A percentile compares a stretch with the other conserved stretches of the same genome.
These are phyloP conservation scores for Mus spicilegus DNA, from an alignment of 2,113 vertebrate genomes.

Conservation along the genomic window DNA sequence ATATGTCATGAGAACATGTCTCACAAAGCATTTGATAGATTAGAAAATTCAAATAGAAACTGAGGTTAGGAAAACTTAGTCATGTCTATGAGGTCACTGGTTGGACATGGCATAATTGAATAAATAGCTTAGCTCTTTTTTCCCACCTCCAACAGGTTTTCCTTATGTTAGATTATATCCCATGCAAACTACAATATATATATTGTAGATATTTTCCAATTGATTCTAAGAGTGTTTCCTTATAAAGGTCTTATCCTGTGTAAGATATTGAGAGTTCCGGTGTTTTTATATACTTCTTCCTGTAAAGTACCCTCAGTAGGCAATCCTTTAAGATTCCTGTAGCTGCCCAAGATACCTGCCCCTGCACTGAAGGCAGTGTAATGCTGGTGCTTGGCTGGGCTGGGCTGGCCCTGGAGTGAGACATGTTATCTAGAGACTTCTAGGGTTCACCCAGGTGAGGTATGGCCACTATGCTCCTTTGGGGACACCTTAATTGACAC, in stretches of 20 bases:
- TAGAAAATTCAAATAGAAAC: not conserved
- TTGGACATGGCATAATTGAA: not conserved
- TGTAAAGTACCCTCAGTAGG: not conserved
- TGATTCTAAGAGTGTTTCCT: not conserved
- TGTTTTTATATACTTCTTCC: not conserved
- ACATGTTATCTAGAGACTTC: not conserved
- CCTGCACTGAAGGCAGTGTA: no score
- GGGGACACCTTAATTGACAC: constrained; percentile 90
- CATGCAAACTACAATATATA: not conserved
- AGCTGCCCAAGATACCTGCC: not conserved
- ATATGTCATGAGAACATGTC: not conserved
- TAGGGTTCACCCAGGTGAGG: constrained; percentile 88
- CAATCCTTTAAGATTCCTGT: not conserved
- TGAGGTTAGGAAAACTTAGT: not conserved
- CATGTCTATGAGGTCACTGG: not conserved
- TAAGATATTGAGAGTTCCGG: not conserved
- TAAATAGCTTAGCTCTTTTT: not conserved
- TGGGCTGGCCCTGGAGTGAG: not conserved
- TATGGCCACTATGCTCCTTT: constrained; percentile 92
- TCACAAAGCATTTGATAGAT: not conserved
- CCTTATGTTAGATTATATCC: not conserved
- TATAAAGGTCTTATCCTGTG: not conserved
- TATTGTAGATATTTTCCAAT: not conserved
- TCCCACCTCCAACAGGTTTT: fast-evolving
- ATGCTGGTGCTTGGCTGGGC: not conserved